phyloP scores from a whole-genome alignment of 2,113 vertebrate genomes.

The Zonotrichia leucophrys region DNA sequence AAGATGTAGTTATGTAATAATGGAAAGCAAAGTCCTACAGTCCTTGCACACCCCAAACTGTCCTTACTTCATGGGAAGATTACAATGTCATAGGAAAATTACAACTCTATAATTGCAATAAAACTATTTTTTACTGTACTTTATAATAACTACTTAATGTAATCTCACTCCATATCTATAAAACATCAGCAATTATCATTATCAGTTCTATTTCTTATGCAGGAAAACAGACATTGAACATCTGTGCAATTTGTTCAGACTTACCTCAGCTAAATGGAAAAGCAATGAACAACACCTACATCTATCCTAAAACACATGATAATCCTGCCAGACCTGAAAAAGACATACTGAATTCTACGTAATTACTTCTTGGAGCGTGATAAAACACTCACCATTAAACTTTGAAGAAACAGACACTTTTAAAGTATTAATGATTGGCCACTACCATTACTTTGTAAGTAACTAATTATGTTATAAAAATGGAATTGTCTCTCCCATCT shows the following conservation, averaged over 20 bases:
- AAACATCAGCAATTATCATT: background rate
- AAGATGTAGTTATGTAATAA: background rate
- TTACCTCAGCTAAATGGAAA: slow-evolving; percentile 21
- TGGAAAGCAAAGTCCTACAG: background rate
- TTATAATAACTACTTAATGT: background rate
- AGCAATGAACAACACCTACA: slow-evolving; percentile 22
- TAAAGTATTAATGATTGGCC: background rate
- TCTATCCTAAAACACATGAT: background rate
- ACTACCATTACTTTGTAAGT: slow-evolving; percentile 8
- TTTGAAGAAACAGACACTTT: background rate
- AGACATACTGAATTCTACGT: slow-evolving; percentile 25
- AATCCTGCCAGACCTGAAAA: slow-evolving; percentile 6
- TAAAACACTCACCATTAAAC: slow-evolving; percentile 21
- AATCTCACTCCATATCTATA: background rate
- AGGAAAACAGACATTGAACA: slow-evolving; percentile 27
- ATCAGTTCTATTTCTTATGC: background rate
- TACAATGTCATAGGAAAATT: background rate
- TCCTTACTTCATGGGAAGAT: background rate
- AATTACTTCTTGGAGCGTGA: slow-evolving; percentile 35
- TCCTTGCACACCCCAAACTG: background rate
- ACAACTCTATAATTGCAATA: background rate
- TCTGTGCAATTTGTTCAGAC: slow-evolving; percentile 34
- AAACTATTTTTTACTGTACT: background rate
- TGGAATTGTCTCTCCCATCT: background rate
- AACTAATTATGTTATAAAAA: background rate